Percentiles rank a stretch among this genome's conserved stretches.
These are phyloP conservation scores for Machimus atricapillus DNA, from an alignment of 2,888 invertebrate genomes.

Conservation along the genomic window DNA sequence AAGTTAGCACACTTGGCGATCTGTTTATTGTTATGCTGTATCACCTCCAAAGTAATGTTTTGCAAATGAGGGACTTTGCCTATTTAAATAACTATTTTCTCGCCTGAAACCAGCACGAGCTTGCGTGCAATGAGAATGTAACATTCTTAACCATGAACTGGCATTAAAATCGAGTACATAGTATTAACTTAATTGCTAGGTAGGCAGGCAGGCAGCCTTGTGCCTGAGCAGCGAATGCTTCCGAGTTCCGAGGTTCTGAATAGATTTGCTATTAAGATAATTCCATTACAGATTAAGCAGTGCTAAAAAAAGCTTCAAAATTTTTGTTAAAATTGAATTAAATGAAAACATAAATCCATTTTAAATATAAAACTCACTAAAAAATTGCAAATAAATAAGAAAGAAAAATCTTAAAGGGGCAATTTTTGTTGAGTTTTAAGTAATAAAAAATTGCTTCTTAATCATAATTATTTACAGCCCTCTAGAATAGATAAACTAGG, in stretches of 20 bases:
- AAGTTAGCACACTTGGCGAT: background rate
- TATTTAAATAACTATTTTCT: slow-evolving; percentile 50
- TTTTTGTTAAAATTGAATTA: background rate
- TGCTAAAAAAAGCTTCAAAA: background rate
- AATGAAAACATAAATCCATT: background rate
- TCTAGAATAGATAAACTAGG: background rate
- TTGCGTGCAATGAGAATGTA: slow-evolving; percentile 49
- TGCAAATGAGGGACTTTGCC: background rate
- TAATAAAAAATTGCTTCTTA: background rate
- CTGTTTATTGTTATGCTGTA: background rate
- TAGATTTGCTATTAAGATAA: background rate
- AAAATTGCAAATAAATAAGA: too few relatives aligned
- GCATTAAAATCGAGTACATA: background rate
- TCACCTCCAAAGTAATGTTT: background rate
- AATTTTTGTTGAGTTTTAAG: background rate
- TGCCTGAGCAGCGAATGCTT: background rate
- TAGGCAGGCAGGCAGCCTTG: background rate
- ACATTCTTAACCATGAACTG: slow-evolving; percentile 31
- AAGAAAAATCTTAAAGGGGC: too few relatives aligned
- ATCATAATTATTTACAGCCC: background rate
- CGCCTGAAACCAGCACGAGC: slow-evolving; percentile 53
- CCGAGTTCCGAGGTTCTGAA: too few relatives aligned
- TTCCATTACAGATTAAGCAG: background rate
- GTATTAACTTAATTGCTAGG: slow-evolving; percentile 14
- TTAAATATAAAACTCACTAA: too few relatives aligned